Evolutionary conservation across 2,888 invertebrate species (phyloP), one percentile per base, ranked within the genome.

Genomic region (Tetranychus truncatus): DNA sequence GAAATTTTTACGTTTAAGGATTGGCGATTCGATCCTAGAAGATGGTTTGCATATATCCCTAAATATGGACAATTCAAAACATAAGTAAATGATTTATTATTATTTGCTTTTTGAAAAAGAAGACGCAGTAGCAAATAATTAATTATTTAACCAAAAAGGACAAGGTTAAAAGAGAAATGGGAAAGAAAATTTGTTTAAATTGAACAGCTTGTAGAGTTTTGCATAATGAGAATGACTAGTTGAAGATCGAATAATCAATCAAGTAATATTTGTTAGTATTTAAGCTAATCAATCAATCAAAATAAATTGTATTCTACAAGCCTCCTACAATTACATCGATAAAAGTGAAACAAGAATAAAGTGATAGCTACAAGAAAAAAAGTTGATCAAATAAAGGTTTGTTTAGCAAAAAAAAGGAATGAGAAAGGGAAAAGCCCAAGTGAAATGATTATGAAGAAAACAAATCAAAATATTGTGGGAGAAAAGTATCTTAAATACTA

Each of bases 1-100:
- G 65, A 80, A 80, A 65, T 80, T 78, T 79, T 81, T 82, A 75
- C 82, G 80, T 45, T 78, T 78, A 72, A 80, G 77, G 66, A 81
- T 79, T 69, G 82, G 82, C 45, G 81, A 81, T 55, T 69, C 69
- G 21, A 24, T 69, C 34, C 34, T 69, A 24, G 69, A 24, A 20
- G 34, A 24, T 69, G 34, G 20, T 69, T 69, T 69, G 20, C 69
- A 24, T 21, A 69, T 69, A 69, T 69, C 69, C 69, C 69, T 69
- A 69, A 24, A 55, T 55, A 55, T 55, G 55, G 55, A 55, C 55
- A 55, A 55, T 55, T 55, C 9, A 9, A 55, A 55, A 55, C 15
- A 55, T 15, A 55, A 46, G 46, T 46, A 46, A 55, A 55, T 15
- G 9, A 15, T 15, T 55, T 55, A 55, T 55, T 55, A 55, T 55